Evolutionary conservation across 2,888 invertebrate genomes (phyloP).

Genomic region (Eupithecia exiguata): DNA sequence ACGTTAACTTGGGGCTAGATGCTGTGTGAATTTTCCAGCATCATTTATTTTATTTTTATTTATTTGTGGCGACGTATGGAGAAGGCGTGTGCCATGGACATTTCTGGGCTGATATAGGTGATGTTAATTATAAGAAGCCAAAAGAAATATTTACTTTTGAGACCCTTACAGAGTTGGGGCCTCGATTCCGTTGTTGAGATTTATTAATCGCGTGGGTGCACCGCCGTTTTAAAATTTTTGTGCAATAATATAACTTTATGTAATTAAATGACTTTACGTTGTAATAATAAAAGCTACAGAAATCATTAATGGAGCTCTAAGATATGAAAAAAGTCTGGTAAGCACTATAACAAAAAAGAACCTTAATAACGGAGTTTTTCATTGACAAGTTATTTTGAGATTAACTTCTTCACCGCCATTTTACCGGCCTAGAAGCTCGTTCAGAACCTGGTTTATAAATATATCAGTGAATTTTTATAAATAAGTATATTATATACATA

Average conservation of each 20-base stretch:
- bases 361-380: neutral
- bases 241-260: constrained; percentile 11
- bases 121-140: neutral
- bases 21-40: too few species aligned
- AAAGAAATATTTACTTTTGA: neutral
- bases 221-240: constrained; percentile 15
- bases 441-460: neutral
- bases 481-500: too few species aligned
- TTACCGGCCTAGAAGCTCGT: neutral
- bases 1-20: too few species aligned
- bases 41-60: too few species aligned
- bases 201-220: constrained; percentile 31
- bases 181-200: constrained; percentile 39
- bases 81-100: too few species aligned
- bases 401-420: neutral
- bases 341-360: too few species aligned
- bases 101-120: too few species aligned
- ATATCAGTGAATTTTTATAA: neutral
- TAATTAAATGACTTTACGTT: neutral
- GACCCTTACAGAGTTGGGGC: neutral
- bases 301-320: neutral
- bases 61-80: too few species aligned
- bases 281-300: neutral
- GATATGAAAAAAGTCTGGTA: too few species aligned
- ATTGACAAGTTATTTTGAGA: neutral